Evolutionary conservation across 1,140 invertebrate species (phyloP), one percentile per base, ranked within the genome.

Genomic region (Cydia fagiglandana): DNA sequence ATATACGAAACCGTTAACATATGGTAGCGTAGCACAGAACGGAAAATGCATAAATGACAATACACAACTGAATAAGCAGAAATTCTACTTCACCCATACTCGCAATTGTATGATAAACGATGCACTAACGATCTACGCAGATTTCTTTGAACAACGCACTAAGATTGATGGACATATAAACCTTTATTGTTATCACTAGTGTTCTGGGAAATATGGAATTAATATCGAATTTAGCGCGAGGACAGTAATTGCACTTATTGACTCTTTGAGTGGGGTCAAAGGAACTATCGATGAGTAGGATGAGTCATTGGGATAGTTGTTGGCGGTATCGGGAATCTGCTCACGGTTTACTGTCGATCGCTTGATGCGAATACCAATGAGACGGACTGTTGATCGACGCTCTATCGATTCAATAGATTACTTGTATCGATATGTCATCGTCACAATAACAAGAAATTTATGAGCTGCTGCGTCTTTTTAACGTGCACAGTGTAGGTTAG

Each of bases 231-330:
- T 88, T 84, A 89, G 90, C 80, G 81, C 90, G 89, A 91, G 90
- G 90, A 91, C 87, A 88, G 87, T 86, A 80, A 78, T 77, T 85
- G 85, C 86, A 89, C 81, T 84, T 82, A 87, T 84, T 87, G 86
- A 88, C 85, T 82, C 81, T 81, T 83, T 87, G 84, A 89, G 89
- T 90, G 85, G 85, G 88, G 89, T 91, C 88, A 90, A 88, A 90
- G 88, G 84, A 91, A 86, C 86, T 84, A 89, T 87, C 85, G 82
- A 79, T 77, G 78, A 79, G 82, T 85, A 84, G 45, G 87, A 84
- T 90, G 88, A 91, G 77, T 92, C 89, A 92, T 77, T 56, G 84
- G 86, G 84, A 86, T 85, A 88, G 79, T 80, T 74, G 80, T 81
- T 74, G 79, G 76, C 81, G 86, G 82, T 83, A 89, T 90, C 84